Evolutionary conservation across 2,797 vertebrate genomes (phyloP), one percentile per base, ranked within the genome.

Genomic region (Chelon labrosus): DNA sequence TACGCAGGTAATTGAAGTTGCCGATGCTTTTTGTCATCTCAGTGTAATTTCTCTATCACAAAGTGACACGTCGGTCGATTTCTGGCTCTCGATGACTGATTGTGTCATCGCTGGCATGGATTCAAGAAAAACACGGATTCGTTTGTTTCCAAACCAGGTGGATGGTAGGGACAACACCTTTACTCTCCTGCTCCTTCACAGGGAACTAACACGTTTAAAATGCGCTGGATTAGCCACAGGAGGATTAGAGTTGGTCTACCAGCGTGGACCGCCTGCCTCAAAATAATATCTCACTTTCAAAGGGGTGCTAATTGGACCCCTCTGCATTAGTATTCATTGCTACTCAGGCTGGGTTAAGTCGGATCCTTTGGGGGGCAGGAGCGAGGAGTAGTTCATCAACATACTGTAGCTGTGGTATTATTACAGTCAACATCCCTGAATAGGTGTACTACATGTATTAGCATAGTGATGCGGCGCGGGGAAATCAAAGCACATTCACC

Each of bases 41-140:
- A 0, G 75, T 76, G 88, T 93, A 92, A 93, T 93, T 94, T 93
- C 92, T 94, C 90, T 84, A 89, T 92, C 72, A 77, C 82, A 88
- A 83, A 88, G 75, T 85, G 92, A 91, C 93, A 88, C 73, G 17
- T 38, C 67, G 86, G 91, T 93, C 93, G 80, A 93, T 94, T 84
- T 79, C 80, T 68, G 73, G 81, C 80, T 59, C 72, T 46, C 46
- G 31, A 88, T 92, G 93, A 94, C 82, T 69, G 87, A 94, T 93
- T 42, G 77, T 80, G 87, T 90, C 86, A 92, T 94, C 88, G 83
- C 47, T 12, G 71, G 75, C 44, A 38, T 65, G 74, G 80, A 85
- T 63, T 50, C 79, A 66, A 69, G 85, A 82, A 87, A 89, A 84
- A 89, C 89, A 83, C 55, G 11, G 75, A 87, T 85, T 90, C 59